Evolutionary conservation across 2,113 vertebrate species (phyloP).

Genomic region (mouse (Mus musculus)): DNA sequence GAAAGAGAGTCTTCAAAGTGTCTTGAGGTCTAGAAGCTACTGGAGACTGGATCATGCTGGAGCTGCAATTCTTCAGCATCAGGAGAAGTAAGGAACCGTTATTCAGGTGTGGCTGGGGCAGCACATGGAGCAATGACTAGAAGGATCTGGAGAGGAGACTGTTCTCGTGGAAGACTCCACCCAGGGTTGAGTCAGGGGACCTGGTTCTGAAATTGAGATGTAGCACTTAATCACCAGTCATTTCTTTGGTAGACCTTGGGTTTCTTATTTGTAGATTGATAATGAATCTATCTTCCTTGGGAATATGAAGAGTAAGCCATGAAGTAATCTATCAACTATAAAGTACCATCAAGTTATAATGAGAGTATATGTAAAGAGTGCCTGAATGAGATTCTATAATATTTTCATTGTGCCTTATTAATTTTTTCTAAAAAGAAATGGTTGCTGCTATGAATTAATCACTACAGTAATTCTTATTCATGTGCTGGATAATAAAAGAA

Average conservation of each 20-base stretch:
- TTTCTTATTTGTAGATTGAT: slow-evolving; percentile 24
- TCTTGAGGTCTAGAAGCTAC: background rate
- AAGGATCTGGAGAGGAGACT: background rate
- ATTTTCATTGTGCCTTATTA: slow-evolving; percentile 55
- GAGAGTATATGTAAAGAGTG: slow-evolving; percentile 44
- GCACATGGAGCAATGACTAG: background rate
- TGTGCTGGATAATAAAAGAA: slow-evolving; percentile 54
- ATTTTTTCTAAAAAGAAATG: slow-evolving; percentile 70
- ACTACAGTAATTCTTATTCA: slow-evolving; percentile 56
- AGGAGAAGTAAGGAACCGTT: background rate
- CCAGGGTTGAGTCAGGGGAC: background rate
- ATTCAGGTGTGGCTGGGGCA: too few species aligned
- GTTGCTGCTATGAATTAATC: slow-evolving; percentile 63
- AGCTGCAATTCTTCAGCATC: background rate
- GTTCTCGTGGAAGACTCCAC: background rate
- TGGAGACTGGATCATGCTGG: background rate
- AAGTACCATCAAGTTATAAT: background rate
- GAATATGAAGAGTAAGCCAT: background rate
- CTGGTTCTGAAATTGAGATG: background rate
- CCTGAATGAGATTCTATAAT: slow-evolving; percentile 47
- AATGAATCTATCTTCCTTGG: background rate
- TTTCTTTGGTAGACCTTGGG: background rate
- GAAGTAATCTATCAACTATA: background rate
- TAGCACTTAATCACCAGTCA: background rate
- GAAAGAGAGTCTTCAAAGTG: background rate